Evolutionary conservation across 2,888 invertebrate species (phyloP).

Genomic region (Cephus spinipes): DNA sequence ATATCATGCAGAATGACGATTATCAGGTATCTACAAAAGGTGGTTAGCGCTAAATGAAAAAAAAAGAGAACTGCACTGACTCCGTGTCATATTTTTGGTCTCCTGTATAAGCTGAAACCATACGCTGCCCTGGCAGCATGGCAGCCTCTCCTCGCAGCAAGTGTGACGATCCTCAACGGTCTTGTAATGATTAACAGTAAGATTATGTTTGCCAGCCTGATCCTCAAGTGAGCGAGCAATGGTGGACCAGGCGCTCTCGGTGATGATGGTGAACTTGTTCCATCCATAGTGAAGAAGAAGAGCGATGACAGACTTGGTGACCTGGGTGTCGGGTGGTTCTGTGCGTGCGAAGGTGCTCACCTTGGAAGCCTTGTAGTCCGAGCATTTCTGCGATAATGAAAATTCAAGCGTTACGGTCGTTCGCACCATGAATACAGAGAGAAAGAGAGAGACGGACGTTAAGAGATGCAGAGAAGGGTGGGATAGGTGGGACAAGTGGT

Average conservation of each 20-base stretch:
- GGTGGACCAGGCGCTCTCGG: slow-evolving; percentile 83
- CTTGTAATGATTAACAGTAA: slow-evolving; percentile 85
- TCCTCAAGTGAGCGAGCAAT: slow-evolving; percentile 85
- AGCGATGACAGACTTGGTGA: slow-evolving; percentile 94
- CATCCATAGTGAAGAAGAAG: slow-evolving; percentile 91
- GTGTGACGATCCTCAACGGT: slow-evolving; percentile 78
- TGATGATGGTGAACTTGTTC: slow-evolving; percentile 92
- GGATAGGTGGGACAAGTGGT: neutral
- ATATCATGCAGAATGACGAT: neutral
- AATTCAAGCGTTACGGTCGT: slow-evolving; percentile 12
- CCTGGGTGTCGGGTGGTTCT: slow-evolving; percentile 94
- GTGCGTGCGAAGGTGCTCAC: slow-evolving; percentile 93
- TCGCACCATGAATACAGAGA: slow-evolving; percentile 2
- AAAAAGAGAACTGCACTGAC: slow-evolving; percentile 67
- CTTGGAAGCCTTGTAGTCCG: slow-evolving; percentile 88
- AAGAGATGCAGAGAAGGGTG: slow-evolving; percentile 4
- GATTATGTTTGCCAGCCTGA: slow-evolving; percentile 80
- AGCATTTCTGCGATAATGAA: slow-evolving; percentile 85
- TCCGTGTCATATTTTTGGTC: slow-evolving; percentile 87
- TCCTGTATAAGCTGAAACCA: slow-evolving; percentile 88
- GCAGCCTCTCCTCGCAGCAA: slow-evolving; percentile 81
- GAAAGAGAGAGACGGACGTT: neutral
- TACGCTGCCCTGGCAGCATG: slow-evolving; percentile 82
- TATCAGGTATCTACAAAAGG: neutral
- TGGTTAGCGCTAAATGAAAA: neutral